Evolutionary conservation across 2,797 vertebrate genomes (phyloP).

Genomic region (Todus mexicanus): DNA sequence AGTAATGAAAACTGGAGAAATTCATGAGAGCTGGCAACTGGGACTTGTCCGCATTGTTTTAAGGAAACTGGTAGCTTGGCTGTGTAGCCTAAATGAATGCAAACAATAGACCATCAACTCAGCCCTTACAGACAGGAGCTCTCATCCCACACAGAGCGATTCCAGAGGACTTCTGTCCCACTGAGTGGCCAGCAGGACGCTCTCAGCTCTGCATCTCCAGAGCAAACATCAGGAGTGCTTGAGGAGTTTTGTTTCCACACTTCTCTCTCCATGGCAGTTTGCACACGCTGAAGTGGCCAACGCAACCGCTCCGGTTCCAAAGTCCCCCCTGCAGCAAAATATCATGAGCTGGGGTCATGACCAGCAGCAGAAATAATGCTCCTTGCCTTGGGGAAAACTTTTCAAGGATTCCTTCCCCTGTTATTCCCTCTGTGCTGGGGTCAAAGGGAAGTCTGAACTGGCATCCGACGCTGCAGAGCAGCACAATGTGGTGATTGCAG

Average conservation of each 20-base stretch:
- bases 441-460: neutral
- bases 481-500: neutral
- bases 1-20: neutral
- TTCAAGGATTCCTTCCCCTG: neutral
- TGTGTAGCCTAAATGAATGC: neutral
- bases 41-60: neutral
- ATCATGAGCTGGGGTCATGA: neutral
- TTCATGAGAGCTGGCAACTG: neutral
- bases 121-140: neutral
- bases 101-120: neutral
- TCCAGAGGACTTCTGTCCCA: neutral
- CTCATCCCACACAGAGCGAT: neutral
- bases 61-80: neutral
- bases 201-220: neutral
- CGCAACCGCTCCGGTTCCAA: neutral
- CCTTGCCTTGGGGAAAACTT: neutral
- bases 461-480: neutral
- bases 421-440: neutral
- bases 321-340: slow-evolving; percentile 21
- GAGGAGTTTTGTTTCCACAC: neutral
- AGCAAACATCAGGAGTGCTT: neutral
- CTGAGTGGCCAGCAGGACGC: rapidly evolving
- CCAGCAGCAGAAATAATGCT: neutral
- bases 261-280: neutral
- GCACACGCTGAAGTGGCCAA: neutral